A percentile compares a stretch with the other conserved stretches of the same genome.
Conservation (phyloP, 2,113 vertebrate genomes). For the Mobula hypostoma region DNA sequence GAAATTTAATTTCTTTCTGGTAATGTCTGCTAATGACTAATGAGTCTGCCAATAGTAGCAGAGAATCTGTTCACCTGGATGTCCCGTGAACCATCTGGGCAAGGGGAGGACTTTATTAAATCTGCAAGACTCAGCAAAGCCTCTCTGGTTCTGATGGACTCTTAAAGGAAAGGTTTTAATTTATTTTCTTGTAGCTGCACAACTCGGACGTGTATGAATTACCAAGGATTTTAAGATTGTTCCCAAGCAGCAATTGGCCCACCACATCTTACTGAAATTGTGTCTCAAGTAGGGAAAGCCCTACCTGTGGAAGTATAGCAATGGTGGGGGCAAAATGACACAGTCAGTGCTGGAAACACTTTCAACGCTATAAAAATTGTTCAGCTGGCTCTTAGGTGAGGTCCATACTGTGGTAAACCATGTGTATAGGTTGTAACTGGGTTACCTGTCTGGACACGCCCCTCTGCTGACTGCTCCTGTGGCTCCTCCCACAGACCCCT, state of each 20-base stretch:
- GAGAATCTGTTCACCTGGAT: neutral
- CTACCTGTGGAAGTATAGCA: neutral
- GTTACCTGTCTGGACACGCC: no score
- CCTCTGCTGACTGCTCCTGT: no score
- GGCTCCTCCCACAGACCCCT: no score
- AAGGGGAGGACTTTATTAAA: neutral
- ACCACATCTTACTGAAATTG: neutral
- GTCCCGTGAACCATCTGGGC: neutral
- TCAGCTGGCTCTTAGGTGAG: neutral
- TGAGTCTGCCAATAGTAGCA: neutral
- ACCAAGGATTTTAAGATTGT: neutral
- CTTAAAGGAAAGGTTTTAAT: neutral
- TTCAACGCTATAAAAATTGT: neutral
- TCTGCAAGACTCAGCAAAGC: neutral
- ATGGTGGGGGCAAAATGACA: neutral
- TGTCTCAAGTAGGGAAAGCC: neutral
- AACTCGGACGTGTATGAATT: neutral
- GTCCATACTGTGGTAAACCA: neutral
- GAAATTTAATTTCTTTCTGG: neutral
- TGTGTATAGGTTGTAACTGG: no score
- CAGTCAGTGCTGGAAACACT: neutral
- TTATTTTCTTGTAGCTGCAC: neutral
- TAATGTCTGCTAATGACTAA: neutral
- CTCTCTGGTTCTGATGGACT: neutral
- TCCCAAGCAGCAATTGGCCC: neutral